Percentiles rank a stretch among this genome's conserved stretches.
Conservation (phyloP, 2,888 invertebrate genomes). For the Schizotus pectinicornis region DNA sequence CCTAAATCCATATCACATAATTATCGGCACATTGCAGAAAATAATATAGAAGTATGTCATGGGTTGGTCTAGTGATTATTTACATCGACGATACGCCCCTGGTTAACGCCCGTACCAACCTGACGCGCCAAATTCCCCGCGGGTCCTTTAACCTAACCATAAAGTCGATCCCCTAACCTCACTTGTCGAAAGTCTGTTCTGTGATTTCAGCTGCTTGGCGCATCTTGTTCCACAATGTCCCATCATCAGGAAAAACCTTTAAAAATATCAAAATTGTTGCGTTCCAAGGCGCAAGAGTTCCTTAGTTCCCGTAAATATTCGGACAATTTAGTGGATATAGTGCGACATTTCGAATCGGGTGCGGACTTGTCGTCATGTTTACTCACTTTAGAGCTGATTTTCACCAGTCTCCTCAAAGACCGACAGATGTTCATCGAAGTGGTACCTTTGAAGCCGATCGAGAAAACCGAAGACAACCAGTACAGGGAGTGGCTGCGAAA, state of each 20-base stretch:
- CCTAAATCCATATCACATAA: too few relatives aligned
- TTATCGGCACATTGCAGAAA: too few relatives aligned
- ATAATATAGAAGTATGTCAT: too few relatives aligned
- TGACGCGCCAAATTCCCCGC: too few relatives aligned
- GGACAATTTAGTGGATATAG: slow-evolving; percentile 71
- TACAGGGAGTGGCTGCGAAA: slow-evolving; percentile 73
- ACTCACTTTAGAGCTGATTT: slow-evolving; percentile 74
- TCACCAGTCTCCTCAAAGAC: slow-evolving; percentile 70
- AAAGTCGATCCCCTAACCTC: too few relatives aligned
- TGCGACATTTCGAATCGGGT: slow-evolving; percentile 68
- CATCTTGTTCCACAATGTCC: slow-evolving; percentile 41
- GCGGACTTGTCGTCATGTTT: slow-evolving; percentile 63
- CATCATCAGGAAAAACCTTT: slow-evolving; percentile 46
- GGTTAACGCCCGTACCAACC: too few relatives aligned
- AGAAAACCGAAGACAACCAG: slow-evolving; percentile 66
- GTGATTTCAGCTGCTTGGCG: slow-evolving; percentile 13
- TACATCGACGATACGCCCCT: too few relatives aligned
- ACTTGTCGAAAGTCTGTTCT: slow-evolving; percentile 19
- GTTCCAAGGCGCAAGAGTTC: slow-evolving; percentile 74
- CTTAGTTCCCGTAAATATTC: slow-evolving; percentile 69
- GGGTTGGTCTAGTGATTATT: too few relatives aligned
- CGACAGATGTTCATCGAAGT: slow-evolving; percentile 69
- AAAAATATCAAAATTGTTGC: slow-evolving; percentile 70
- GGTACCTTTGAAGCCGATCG: slow-evolving; percentile 64
- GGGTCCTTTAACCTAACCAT: slow-evolving; percentile 1